phyloP scores from a whole-genome alignment of 2,797 vertebrate genomes.

The Anguilla anguilla region DNA sequence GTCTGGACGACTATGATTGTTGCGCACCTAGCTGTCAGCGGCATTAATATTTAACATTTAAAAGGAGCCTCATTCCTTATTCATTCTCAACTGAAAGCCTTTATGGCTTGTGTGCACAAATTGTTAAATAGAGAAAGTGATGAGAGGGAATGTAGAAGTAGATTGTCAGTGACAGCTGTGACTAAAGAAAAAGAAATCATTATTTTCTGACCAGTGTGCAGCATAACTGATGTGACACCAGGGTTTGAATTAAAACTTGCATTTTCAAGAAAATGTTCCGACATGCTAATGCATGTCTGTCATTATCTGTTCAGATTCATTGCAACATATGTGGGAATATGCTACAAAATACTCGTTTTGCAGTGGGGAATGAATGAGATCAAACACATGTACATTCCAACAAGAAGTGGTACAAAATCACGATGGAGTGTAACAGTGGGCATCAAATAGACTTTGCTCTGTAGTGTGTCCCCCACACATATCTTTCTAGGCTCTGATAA shows the following conservation, averaged over 20 bases:
- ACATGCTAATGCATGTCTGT: constrained; percentile 5
- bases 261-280: constrained; percentile 20
- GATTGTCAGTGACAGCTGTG: constrained; percentile 69
- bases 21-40: constrained; percentile 44
- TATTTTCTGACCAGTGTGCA: constrained; percentile 62
- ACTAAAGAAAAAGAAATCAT: constrained; percentile 65
- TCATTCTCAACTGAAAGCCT: constrained; percentile 54
- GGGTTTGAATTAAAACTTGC: constrained; percentile 49
- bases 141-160: constrained; percentile 69
- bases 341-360: not conserved
- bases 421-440: constrained; percentile 56
- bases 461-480: constrained; percentile 50
- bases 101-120: constrained; percentile 55
- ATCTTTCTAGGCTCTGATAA: constrained; percentile 41
- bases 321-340: not conserved
- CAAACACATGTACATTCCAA: constrained; percentile 6
- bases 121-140: constrained; percentile 70
- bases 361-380: constrained; percentile 10
- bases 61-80: constrained; percentile 60
- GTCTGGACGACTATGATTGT: constrained; percentile 54
- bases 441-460: constrained; percentile 42
- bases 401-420: constrained; percentile 34
- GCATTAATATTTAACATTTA: constrained; percentile 63
- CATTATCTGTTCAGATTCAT: constrained; percentile 17
- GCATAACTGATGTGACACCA: constrained; percentile 65